Conservation (phyloP, 1,140 invertebrate genomes). For the Andrena cerasifolii region DNA sequence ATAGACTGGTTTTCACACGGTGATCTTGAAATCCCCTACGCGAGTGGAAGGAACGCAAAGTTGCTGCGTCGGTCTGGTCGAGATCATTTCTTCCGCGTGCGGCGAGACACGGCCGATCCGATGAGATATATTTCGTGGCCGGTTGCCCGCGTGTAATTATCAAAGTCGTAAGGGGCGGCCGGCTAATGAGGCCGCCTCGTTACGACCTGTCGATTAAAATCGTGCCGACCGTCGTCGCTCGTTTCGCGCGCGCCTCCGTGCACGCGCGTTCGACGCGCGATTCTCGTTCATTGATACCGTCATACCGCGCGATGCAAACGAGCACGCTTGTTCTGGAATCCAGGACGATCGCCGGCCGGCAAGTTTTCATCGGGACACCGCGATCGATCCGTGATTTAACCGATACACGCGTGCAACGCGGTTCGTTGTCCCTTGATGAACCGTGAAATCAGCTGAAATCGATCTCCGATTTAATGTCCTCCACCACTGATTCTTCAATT, state of each 20-base stretch:
- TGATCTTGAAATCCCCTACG: not conserved
- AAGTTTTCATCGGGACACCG: conserved; percentile 1
- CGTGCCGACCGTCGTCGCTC: conserved; percentile 40
- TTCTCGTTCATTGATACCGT: conserved; percentile 54
- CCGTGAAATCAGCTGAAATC: not conserved
- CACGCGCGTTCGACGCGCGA: conserved; percentile 24
- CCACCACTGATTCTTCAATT: too few relatives aligned
- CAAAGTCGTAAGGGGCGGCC: conserved; percentile 57
- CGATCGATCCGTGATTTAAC: conserved; percentile 11
- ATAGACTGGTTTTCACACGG: not conserved
- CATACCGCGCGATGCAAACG: not conserved
- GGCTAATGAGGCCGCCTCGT: conserved; percentile 61
- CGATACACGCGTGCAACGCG: not conserved
- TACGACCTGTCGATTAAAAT: conserved; percentile 68
- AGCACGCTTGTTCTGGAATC: not conserved
- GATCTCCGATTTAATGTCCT: too few relatives aligned
- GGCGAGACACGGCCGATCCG: conserved; percentile 28
- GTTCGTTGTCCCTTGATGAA: conserved; percentile 22
- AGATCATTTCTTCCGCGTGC: conserved; percentile 40
- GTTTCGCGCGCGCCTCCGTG: conserved; percentile 23
- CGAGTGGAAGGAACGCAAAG: not conserved
- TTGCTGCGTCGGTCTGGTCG: not conserved
- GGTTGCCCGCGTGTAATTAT: conserved; percentile 57
- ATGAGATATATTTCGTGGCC: conserved; percentile 35
- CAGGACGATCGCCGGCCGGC: not conserved